A percentile compares a stretch with the other conserved stretches of the same genome.
Evolutionary conservation across 2,888 invertebrate genomes (phyloP).

Genomic region (Sialis fuliginosa): DNA sequence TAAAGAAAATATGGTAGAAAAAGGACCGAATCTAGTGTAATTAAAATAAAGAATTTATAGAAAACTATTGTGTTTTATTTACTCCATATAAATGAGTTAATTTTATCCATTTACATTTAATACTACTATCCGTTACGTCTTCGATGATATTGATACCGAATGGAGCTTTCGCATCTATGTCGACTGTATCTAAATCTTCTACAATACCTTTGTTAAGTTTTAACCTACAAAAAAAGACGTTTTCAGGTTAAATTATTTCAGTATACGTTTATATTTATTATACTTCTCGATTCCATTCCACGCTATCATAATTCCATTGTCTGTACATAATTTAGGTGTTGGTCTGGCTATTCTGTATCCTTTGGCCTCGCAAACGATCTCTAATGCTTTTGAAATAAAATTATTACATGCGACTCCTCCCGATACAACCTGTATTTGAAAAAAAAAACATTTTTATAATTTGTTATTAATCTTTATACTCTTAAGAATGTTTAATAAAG

Average conservation of each 20-base stretch:
- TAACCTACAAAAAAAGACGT: conserved; percentile 16
- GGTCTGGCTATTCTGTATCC: conserved; percentile 55
- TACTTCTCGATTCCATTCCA: conserved; percentile 90
- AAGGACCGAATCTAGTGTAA: conserved; percentile 5
- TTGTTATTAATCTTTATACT: background rate
- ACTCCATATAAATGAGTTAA: conserved; percentile 11
- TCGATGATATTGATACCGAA: conserved; percentile 41
- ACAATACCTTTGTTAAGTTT: conserved; percentile 19
- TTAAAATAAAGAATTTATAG: no score
- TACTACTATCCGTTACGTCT: conserved; percentile 34
- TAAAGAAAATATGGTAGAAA: conserved; percentile 30
- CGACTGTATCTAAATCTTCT: conserved; percentile 37
- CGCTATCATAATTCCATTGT: conserved; percentile 98
- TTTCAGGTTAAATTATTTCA: background rate
- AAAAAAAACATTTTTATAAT: conserved; percentile 6
- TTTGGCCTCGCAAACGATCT: conserved; percentile 43
- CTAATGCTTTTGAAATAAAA: conserved; percentile 53
- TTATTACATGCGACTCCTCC: conserved; percentile 95
- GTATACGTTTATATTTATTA: background rate
- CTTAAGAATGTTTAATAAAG: no score
- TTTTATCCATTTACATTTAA: conserved; percentile 35
- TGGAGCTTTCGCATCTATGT: conserved; percentile 37
- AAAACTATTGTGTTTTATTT: no score
- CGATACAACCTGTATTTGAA: conserved; percentile 52
- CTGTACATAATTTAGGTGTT: conserved; percentile 75